Base-by-base conservation (phyloP, 2,888 invertebrate genomes). In the Chrysodeixis includens region DNA sequence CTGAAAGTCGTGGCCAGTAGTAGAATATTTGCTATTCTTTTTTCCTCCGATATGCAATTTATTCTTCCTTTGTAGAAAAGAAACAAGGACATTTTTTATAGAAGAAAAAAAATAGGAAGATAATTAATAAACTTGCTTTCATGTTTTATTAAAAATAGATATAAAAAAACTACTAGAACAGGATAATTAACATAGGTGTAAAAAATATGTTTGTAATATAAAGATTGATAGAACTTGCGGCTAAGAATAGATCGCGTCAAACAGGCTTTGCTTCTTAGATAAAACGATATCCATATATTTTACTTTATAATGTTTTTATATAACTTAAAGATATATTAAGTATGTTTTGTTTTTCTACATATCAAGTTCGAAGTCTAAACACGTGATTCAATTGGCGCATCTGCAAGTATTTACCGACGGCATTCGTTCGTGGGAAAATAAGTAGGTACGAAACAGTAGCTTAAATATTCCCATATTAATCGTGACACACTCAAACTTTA, bases 301-400 rank as follows among this genome's bases (percentile, higher is more conserved):
- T n/a, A 40, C 40, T 49, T 20, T 10, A 10, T 4, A 18, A 26
- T 26, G 22, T 26, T 20, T 8, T 14, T 52, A 26, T 26, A 52
- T n/a, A 51, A 22, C 18, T 26, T 49, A 0, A 12, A 14, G 16
- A 18, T 20, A 22, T 51, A 51, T 20, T n/a, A n/a, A n/a, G n/a
- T 35, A 18, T 32, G 18, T 30, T 12, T 8, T 57, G 46, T 30
- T 32, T 56, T 53, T 69, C 14, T 59, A 46, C 20, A 59, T 35
- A 61, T 56, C 32, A 61, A 57, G 61, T 69, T 54, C 57, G 61
- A 57, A 56, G 68, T 73, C 49, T 22, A 61, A 58, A 69, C 70
- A 70, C 65, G 70, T 76, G 76, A 65, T 62, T 63, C 52, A 57
- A 52, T 75, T 78, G 84, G 84, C 81, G 74, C 76, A 69, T 59